Evolutionary conservation across 2,888 invertebrate species (phyloP).

Genomic region (Macrosiphum euphorbiae): DNA sequence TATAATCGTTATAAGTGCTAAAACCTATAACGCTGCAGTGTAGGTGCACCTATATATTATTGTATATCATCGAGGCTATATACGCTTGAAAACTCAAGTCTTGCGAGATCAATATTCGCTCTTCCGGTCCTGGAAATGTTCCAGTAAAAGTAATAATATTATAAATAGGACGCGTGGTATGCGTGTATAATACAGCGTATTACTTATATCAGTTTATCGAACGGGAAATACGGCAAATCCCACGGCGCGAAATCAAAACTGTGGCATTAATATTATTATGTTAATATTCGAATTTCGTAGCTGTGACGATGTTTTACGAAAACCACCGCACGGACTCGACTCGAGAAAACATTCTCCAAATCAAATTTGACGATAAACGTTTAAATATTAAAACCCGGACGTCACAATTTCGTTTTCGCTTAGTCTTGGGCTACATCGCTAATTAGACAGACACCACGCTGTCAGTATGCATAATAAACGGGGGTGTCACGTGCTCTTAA

Average conservation of each 20-base stretch:
- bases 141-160: background rate
- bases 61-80: background rate
- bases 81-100: background rate
- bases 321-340: too few species aligned
- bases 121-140: background rate
- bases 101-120: background rate
- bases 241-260: background rate
- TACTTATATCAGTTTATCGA: background rate
- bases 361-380: background rate
- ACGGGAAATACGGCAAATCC: background rate
- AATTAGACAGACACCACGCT: background rate
- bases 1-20: conserved; percentile 9
- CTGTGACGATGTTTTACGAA: background rate
- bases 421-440: background rate
- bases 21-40: background rate
- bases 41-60: background rate
- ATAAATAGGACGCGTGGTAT: background rate
- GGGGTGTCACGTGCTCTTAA: background rate
- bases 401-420: background rate
- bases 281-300: background rate
- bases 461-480: background rate
- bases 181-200: background rate
- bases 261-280: background rate
- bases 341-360: background rate
- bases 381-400: background rate